These are phyloP conservation scores for Cosmorhoe ocellata DNA, from an alignment of 2,888 invertebrate species.

Conservation along the genomic window DNA sequence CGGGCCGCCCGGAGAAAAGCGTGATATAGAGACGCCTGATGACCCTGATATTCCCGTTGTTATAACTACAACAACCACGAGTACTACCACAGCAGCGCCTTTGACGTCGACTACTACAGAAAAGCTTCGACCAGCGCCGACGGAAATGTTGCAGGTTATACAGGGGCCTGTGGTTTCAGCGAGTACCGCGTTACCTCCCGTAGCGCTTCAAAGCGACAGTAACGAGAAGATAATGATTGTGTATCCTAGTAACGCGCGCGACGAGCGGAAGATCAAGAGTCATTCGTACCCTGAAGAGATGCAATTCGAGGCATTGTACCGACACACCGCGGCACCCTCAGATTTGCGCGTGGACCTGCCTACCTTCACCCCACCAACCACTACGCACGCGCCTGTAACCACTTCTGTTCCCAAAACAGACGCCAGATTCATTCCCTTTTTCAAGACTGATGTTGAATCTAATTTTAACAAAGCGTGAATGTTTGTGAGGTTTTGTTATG, in stretches of 20 bases:
- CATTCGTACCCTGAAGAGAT: slow-evolving; percentile 77
- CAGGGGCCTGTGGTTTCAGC: slow-evolving; percentile 60
- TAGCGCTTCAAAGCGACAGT: slow-evolving; percentile 67
- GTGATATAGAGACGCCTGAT: slow-evolving; percentile 67
- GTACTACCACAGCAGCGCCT: slow-evolving; percentile 45
- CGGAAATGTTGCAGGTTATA: slow-evolving; percentile 67
- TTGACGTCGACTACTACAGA: slow-evolving; percentile 52
- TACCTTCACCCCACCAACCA: slow-evolving; percentile 78
- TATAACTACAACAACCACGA: slow-evolving; percentile 53
- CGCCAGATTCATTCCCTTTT: slow-evolving; percentile 60
- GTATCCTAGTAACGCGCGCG: slow-evolving; percentile 76
- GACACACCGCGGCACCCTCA: slow-evolving; percentile 64
- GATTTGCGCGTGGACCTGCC: slow-evolving; percentile 81
- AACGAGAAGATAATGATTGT: slow-evolving; percentile 74
- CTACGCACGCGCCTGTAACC: slow-evolving; percentile 42
- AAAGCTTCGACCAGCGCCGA: slow-evolving; percentile 58
- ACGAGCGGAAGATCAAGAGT: slow-evolving; percentile 75
- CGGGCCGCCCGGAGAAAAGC: slow-evolving; percentile 71
- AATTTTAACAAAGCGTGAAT: slow-evolving; percentile 36
- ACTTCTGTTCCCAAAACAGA: slow-evolving; percentile 41
- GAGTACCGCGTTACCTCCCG: slow-evolving; percentile 72
- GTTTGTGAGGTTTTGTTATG: slow-evolving; percentile 11
- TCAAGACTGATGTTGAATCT: slow-evolving; percentile 40
- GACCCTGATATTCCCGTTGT: slow-evolving; percentile 64
- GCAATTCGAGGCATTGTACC: slow-evolving; percentile 77